Base-by-base conservation (phyloP, 2,888 invertebrate genomes). In the Clistopyga incitator region DNA sequence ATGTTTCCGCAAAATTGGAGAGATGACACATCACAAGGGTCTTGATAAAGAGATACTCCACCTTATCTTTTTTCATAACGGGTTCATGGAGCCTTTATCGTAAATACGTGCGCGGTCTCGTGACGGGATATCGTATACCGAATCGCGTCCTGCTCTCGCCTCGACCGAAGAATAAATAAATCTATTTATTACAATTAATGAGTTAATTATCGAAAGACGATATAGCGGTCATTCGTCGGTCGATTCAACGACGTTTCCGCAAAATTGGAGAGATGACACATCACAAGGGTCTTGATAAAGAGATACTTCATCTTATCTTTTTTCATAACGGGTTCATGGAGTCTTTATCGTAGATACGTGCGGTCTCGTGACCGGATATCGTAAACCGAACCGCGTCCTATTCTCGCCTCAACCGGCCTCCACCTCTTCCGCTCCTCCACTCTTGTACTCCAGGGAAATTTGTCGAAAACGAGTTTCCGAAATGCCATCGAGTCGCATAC, bases 391-490 rank as follows among this genome's bases (percentile, higher is more conserved):
- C 70, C 56, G 54, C 56, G 54, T 76, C 13, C 59, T 20, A 56
- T 71, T 76, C 67, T 71, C 81, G 64, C 45, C 77, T 77, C 47
- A 18, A 34, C 50, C 64, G 15, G 34, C 8, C 23, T 15, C 75
- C 52, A 23, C 18, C 23, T 23, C 52, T 64, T n/a, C n/a, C n/a
- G n/a, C n/a, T n/a, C n/a, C n/a, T n/a, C n/a, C n/a, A n/a, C 64
- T 38, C 67, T 65, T 47, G 56, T 70, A 85, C 85, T 85, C 85
- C 47, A 81, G 85, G 86, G 85, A 85, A 86, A 86, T 86, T 85
- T 75, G 74, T 75, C 52, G 83, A 78, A 85, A 86, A 86, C 71
- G 82, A 85, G 85, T 84, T 86, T 86, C 82, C 72, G 77, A 85
- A 86, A 85, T 81, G 75, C 81, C 45, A 83, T 85, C 71, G 79